phyloP scores from a whole-genome alignment of 2,888 invertebrate species.

The Cosmopolites sordidus region DNA sequence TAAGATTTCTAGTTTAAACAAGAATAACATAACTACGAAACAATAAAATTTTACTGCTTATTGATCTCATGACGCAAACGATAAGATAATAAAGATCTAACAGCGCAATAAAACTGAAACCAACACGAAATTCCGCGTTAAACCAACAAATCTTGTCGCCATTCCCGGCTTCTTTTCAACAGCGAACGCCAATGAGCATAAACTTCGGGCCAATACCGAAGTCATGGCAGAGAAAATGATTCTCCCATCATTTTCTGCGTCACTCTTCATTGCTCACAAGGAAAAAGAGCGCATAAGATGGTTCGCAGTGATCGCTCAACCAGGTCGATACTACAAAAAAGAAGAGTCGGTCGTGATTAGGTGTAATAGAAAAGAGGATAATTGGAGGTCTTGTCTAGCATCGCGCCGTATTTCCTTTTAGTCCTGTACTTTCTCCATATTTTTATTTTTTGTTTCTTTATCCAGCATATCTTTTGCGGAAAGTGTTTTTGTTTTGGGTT shows the following conservation, averaged over 20 bases:
- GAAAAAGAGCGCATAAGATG: conserved; percentile 7
- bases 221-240: conserved; percentile 5
- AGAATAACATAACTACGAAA: background rate
- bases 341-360: conserved; percentile 6
- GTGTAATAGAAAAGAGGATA: conserved; percentile 9
- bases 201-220: background rate
- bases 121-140: background rate
- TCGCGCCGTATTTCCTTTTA: background rate
- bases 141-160: background rate
- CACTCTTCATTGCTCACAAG: conserved; percentile 13
- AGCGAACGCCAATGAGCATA: conserved; percentile 5
- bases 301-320: conserved; percentile 11
- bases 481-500: conserved; percentile 1
- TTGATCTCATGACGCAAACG: background rate
- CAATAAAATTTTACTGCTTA: conserved; percentile 1
- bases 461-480: background rate
- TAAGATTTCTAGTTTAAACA: too few species aligned
- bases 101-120: background rate
- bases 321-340: conserved; percentile 7
- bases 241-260: conserved; percentile 13
- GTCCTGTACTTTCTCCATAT: background rate
- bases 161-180: background rate
- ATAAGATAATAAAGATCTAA: background rate
- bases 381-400: conserved; percentile 5
- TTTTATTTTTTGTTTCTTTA: background rate